These are phyloP conservation scores for Amiota communis DNA, from an alignment of 2,888 invertebrate species.

Conservation along the genomic window DNA sequence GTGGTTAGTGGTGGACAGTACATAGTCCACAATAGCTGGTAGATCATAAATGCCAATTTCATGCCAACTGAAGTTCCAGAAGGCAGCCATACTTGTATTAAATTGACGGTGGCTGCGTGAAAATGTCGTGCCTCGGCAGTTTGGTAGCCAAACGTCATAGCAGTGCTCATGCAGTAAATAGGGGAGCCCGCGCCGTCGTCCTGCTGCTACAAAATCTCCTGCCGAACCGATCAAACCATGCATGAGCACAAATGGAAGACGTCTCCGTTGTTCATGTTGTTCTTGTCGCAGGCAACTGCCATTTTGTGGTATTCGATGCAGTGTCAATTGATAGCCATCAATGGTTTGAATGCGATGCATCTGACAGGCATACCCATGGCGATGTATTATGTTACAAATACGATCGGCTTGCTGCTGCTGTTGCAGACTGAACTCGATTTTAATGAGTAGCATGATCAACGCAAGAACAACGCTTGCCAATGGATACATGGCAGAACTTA, in stretches of 20 bases:
- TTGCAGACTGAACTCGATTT: neutral
- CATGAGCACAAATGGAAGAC: conserved; percentile 62
- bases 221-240: conserved; percentile 70
- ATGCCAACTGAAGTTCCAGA: conserved; percentile 71
- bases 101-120: conserved; percentile 60
- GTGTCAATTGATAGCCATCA: conserved; percentile 65
- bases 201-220: conserved; percentile 63
- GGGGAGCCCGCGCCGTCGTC: conserved; percentile 57
- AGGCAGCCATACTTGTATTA: conserved; percentile 55
- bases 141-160: conserved; percentile 70
- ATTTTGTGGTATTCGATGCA: conserved; percentile 62
- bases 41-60: conserved; percentile 69
- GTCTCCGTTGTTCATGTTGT: neutral
- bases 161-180: conserved; percentile 63
- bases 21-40: conserved; percentile 64
- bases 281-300: neutral
- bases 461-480: neutral
- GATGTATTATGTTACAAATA: conserved; percentile 60
- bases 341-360: conserved; percentile 61
- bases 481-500: neutral
- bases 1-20: conserved; percentile 58
- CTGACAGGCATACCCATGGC: conserved; percentile 60
- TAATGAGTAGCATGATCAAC: neutral
- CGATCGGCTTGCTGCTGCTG: conserved; percentile 47
- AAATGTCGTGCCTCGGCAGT: conserved; percentile 67